Evolutionary conservation across 2,797 vertebrate genomes (phyloP), one percentile per base, ranked within the genome.

Genomic region (Carapus acus): DNA sequence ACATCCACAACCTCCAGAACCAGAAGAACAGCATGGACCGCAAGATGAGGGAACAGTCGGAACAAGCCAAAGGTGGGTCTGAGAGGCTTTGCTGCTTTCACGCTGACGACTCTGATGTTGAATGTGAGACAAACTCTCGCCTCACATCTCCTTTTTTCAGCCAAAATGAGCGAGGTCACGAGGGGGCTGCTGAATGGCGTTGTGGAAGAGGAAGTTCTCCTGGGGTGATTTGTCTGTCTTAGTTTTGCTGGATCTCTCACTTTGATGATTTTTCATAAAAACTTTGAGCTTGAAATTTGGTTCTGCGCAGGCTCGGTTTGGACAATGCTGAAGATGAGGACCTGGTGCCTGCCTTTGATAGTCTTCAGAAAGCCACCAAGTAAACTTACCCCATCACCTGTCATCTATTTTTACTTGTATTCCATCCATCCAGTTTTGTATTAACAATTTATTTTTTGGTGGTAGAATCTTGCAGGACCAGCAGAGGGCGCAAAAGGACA

Each of bases 31-130:
- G 86, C 44, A 67, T 86, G 49, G 91, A 96, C 17, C 89, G 88
- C 39, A 92, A 86, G 40, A 79, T 91, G 37, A 92, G 88, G 64
- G 75, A 88, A 1, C 92, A 94, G 65, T 91, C 90, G 1, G 82
- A 90, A 50, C 88, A 97, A 84, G 69, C 93, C 68, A 89, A 89
- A 89, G 93, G 96, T 97, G n/a, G n/a, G n/a, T n/a, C n/a, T n/a
- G n/a, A n/a, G n/a, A n/a, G n/a, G n/a, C n/a, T n/a, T n/a, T n/a
- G n/a, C n/a, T n/a, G n/a, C n/a, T n/a, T n/a, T n/a, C n/a, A n/a
- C n/a, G n/a, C n/a, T n/a, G n/a, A n/a, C n/a, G n/a, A n/a, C n/a
- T n/a, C n/a, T 2, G 43, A 3, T 33, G 31, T 33, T 15, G 3
- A 47, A 36, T 49, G 6, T 1, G 0, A 31, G n/a, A 4, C 11